Evolutionary conservation across 2,888 invertebrate species (phyloP).

Genomic region (Eristalinus sepulchralis): DNA sequence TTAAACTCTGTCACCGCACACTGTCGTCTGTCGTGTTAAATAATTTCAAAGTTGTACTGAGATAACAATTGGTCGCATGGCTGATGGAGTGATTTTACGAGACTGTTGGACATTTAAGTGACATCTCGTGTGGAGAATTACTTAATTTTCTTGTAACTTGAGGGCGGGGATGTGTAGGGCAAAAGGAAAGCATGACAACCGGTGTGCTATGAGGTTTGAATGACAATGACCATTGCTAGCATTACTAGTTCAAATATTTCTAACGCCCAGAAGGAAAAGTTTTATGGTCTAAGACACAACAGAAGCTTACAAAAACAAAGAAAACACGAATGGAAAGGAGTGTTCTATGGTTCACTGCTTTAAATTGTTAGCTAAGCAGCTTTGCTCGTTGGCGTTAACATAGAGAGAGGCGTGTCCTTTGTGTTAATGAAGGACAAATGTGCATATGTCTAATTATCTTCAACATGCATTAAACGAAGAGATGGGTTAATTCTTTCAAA

Average conservation of each 20-base stretch:
- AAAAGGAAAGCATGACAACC: not conserved
- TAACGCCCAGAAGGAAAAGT: no score
- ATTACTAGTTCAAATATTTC: not conserved
- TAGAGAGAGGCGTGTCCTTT: no score
- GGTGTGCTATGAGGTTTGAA: not conserved
- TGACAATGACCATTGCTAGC: not conserved
- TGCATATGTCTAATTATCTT: no score
- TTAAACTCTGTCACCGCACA: not conserved
- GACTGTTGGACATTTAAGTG: not conserved
- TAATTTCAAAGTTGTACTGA: not conserved
- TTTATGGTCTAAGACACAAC: no score
- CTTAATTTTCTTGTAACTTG: not conserved
- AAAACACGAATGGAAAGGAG: no score
- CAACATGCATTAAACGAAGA: no score
- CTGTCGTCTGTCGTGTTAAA: not conserved
- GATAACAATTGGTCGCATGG: not conserved
- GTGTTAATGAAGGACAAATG: no score
- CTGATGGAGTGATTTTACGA: not conserved
- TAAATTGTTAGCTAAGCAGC: no score
- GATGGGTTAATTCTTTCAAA: no score
- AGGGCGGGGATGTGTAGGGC: not conserved
- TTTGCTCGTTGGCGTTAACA: no score
- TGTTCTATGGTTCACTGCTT: no score
- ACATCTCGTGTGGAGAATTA: not conserved
- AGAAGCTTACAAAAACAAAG: no score